These are phyloP conservation scores for Alca torda DNA, from an alignment of 2,797 vertebrate species.

Conservation along the genomic window DNA sequence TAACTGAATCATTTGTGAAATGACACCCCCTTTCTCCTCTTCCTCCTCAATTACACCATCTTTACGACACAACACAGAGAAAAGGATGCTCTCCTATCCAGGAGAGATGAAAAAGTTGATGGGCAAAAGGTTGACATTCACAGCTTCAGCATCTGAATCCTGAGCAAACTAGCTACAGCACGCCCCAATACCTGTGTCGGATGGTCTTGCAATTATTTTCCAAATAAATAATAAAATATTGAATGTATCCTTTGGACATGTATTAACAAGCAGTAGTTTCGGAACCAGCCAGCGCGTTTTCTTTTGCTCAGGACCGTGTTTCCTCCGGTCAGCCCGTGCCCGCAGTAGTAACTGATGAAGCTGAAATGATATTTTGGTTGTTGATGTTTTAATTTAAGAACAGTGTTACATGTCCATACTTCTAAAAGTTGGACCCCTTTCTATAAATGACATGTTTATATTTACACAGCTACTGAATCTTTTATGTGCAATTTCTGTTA, in stretches of 20 bases:
- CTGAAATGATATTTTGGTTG: neutral
- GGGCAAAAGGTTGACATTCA: neutral
- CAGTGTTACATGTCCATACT: neutral
- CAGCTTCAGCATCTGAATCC: neutral
- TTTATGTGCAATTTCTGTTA: conserved; percentile 17
- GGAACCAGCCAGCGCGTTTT: neutral
- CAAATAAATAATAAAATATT: neutral
- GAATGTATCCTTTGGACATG: neutral
- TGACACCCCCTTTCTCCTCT: neutral
- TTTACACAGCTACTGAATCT: conserved; percentile 1
- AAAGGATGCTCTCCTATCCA: neutral
- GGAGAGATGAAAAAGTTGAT: neutral
- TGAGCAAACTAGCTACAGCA: neutral
- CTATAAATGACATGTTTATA: neutral
- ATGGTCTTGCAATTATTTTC: neutral
- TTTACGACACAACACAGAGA: neutral
- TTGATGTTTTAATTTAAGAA: neutral
- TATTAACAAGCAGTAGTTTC: neutral
- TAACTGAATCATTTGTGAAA: neutral
- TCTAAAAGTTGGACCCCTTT: neutral
- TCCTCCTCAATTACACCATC: neutral
- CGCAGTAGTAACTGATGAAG: neutral
- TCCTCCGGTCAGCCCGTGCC: neutral
- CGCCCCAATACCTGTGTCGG: neutral
- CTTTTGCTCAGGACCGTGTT: neutral